Conservation (phyloP, 2,113 vertebrate genomes). For the Pelvicachromis taeniatus region DNA sequence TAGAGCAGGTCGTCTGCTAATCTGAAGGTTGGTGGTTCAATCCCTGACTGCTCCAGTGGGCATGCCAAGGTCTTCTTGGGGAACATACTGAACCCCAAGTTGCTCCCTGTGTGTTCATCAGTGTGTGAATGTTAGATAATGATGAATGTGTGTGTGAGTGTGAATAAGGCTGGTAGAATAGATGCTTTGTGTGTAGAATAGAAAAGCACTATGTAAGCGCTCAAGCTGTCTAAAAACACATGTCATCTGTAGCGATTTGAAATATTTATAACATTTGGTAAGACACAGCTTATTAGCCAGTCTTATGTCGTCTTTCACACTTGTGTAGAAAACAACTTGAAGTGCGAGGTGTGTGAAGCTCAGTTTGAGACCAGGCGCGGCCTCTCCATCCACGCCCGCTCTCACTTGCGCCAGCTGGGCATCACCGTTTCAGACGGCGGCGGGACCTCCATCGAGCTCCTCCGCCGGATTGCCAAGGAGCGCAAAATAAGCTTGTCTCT, state of each 20-base stretch:
- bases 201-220: not conserved
- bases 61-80: not conserved
- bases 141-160: not conserved
- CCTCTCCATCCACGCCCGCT: slow-evolving; percentile 88
- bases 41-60: not conserved
- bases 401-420: slow-evolving; percentile 87
- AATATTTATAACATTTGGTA: not conserved
- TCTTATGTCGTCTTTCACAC: not conserved
- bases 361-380: slow-evolving; percentile 87
- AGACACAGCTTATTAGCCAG: not conserved
- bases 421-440: slow-evolving; percentile 84
- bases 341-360: slow-evolving; percentile 86
- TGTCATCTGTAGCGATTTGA: not conserved
- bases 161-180: not conserved
- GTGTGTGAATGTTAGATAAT: not conserved
- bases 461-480: slow-evolving; percentile 85
- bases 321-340: slow-evolving; percentile 73
- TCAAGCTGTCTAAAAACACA: not conserved
- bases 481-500: slow-evolving; percentile 30
- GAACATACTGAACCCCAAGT: not conserved
- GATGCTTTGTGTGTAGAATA: not conserved
- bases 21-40: not conserved
- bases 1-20: not conserved
- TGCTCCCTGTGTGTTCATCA: not conserved
- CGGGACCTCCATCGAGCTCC: slow-evolving; percentile 84